Evolutionary conservation across 2,888 invertebrate genomes (phyloP).

Genomic region (Drosophila tripunctata): DNA sequence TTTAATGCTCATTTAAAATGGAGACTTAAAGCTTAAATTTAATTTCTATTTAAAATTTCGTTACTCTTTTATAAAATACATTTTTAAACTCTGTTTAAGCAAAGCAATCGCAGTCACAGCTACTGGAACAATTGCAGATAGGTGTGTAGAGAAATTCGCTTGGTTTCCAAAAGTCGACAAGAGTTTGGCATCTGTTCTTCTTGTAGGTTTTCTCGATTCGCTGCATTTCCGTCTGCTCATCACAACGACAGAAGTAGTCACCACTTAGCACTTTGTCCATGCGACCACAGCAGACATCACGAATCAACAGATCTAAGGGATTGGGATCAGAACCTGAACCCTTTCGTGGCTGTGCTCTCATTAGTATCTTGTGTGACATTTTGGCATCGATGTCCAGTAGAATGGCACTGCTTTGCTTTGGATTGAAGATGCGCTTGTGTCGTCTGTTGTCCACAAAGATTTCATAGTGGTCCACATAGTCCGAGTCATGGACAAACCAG

Average conservation of each 20-base stretch:
- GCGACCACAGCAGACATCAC: slow-evolving; percentile 36
- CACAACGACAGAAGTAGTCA: slow-evolving; percentile 42
- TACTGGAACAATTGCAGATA: slow-evolving; percentile 1
- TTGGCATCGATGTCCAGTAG: slow-evolving; percentile 50
- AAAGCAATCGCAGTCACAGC: slow-evolving; percentile 39
- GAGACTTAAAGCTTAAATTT: not conserved
- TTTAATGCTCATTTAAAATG: slow-evolving; percentile 7
- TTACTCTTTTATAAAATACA: not conserved
- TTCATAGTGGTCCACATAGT: slow-evolving; percentile 49
- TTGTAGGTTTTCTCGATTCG: slow-evolving; percentile 13
- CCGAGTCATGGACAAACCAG: slow-evolving; percentile 59
- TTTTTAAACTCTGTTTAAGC: not conserved
- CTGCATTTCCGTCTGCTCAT: slow-evolving; percentile 1
- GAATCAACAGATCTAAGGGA: slow-evolving; percentile 33
- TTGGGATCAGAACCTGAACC: not conserved
- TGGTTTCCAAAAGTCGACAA: slow-evolving; percentile 60
- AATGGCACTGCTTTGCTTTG: slow-evolving; percentile 30
- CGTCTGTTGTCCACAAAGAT: slow-evolving; percentile 46
- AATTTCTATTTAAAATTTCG: too few species aligned
- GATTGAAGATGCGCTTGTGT: slow-evolving; percentile 45
- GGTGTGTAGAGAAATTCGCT: slow-evolving; percentile 64
- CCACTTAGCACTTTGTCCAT: slow-evolving; percentile 19
- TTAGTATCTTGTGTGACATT: slow-evolving; percentile 28
- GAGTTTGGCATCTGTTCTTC: slow-evolving; percentile 18
- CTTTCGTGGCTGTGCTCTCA: slow-evolving; percentile 39